These are phyloP conservation scores for Procavia capensis DNA, from an alignment of 2,113 vertebrate genomes.

Conservation along the genomic window DNA sequence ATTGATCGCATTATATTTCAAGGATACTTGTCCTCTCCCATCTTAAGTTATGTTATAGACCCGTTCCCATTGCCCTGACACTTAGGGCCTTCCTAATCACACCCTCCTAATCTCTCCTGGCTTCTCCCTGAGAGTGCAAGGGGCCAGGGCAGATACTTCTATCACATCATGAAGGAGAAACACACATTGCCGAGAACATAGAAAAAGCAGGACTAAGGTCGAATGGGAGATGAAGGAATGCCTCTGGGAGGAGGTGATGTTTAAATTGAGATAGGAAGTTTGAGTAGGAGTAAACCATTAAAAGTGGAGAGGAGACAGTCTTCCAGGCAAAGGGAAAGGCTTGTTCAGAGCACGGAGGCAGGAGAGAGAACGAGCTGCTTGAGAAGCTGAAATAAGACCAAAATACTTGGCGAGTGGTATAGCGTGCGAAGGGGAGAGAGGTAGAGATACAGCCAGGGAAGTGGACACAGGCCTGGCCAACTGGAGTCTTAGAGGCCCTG, in stretches of 20 bases:
- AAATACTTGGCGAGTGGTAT: background rate
- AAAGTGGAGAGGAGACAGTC: background rate
- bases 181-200: background rate
- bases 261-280: background rate
- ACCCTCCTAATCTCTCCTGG: background rate
- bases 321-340: background rate
- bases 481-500: background rate
- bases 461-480: background rate
- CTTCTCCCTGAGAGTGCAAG: background rate
- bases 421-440: background rate
- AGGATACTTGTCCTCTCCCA: background rate
- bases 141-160: too few relatives aligned
- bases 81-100: background rate
- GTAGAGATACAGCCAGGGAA: background rate
- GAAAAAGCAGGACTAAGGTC: background rate
- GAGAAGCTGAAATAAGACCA: slow-evolving; percentile 31
- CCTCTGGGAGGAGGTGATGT: slow-evolving; percentile 56
- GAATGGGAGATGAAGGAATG: background rate
- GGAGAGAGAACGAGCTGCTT: background rate
- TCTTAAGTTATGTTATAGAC: background rate
- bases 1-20: background rate
- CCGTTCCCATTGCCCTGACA: background rate
- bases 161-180: background rate
- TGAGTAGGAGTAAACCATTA: background rate
- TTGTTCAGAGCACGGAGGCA: background rate